Conservation (phyloP, 2,113 vertebrate genomes). For the Anser cygnoides region DNA sequence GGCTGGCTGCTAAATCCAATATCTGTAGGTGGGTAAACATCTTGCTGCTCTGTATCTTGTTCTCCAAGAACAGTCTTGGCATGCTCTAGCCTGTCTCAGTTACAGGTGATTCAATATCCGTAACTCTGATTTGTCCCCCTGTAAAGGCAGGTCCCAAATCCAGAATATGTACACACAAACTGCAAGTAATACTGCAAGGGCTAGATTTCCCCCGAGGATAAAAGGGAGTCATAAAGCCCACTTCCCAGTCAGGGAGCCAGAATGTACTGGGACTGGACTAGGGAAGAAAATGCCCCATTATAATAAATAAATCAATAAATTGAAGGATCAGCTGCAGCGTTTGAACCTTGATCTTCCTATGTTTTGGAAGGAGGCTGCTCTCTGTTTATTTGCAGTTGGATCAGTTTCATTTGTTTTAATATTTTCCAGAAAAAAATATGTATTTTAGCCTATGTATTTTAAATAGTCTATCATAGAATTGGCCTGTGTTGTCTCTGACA, state of each 20-base stretch:
- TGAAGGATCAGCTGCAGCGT: neutral
- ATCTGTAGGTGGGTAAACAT: neutral
- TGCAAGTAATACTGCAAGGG: neutral
- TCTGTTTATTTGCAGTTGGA: neutral
- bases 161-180: neutral
- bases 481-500: slow-evolving; percentile 22
- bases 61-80: neutral
- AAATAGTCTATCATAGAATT: neutral
- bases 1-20: neutral
- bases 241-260: neutral
- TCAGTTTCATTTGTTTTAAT: neutral
- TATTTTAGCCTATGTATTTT: neutral
- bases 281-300: neutral
- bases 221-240: neutral
- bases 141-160: neutral
- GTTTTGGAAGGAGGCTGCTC: neutral
- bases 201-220: neutral
- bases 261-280: neutral
- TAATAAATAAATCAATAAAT: neutral
- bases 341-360: neutral
- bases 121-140: neutral
- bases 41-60: neutral
- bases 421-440: neutral
- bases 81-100: neutral
- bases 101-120: neutral